phyloP scores from a whole-genome alignment of 2,113 vertebrate species.

The Ramphastos sulfuratus region DNA sequence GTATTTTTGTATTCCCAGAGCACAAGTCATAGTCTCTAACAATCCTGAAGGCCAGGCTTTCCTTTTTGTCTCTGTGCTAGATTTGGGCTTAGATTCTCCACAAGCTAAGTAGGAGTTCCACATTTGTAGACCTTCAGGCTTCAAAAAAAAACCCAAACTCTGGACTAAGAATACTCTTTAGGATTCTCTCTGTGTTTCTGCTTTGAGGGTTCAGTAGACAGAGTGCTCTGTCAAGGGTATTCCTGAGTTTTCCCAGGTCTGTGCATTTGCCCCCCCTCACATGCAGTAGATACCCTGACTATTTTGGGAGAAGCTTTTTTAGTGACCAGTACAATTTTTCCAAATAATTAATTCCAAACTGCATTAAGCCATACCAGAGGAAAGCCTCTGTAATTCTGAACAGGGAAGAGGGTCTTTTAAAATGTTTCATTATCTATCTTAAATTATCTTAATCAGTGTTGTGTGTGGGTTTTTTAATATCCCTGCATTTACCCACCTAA shows the following conservation, averaged over 20 bases:
- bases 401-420: neutral
- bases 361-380: neutral
- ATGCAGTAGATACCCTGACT: fast-evolving
- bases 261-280: neutral
- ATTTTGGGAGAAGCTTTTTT: neutral
- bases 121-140: neutral
- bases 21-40: neutral
- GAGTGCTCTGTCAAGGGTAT: too few species aligned
- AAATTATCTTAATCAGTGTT: neutral
- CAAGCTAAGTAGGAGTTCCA: neutral
- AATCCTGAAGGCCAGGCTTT: neutral
- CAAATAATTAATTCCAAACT: neutral
- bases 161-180: too few species aligned
- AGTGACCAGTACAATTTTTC: neutral
- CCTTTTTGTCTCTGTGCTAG: neutral
- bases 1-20: neutral
- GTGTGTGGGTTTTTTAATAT: neutral
- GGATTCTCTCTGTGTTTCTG: neutral
- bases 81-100: neutral
- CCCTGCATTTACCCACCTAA: neutral
- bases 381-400: neutral
- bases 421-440: neutral
- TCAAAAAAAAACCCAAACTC: neutral
- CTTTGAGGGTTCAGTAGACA: neutral
- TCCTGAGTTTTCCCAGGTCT: neutral